A percentile compares a stretch with the other conserved stretches of the same genome.
These are phyloP conservation scores for Lanius collurio DNA, from an alignment of 2,113 vertebrate species.

Conservation along the genomic window DNA sequence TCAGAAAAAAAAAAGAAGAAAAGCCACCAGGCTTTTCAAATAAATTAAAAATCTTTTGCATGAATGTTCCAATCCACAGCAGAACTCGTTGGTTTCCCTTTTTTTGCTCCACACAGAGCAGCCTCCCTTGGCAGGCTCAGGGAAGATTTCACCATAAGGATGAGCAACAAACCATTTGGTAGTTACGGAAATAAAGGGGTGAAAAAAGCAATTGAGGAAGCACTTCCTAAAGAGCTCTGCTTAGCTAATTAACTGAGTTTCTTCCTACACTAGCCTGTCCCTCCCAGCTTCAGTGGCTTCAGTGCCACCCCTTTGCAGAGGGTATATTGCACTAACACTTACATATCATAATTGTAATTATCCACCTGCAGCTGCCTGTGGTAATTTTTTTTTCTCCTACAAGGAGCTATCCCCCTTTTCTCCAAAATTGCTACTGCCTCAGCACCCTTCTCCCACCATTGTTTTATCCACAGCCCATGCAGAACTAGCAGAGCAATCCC, in stretches of 20 bases:
- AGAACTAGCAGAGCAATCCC: background rate
- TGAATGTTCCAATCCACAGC: background rate
- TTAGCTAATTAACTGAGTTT: constrained; percentile 50
- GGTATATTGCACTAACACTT: background rate
- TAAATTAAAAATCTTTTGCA: background rate
- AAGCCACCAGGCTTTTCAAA: background rate
- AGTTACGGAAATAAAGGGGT: constrained; percentile 13
- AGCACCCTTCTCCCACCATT: accelerated
- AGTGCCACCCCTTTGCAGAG: background rate
- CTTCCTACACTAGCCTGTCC: constrained; percentile 12
- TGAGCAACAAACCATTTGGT: background rate
- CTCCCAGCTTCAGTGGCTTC: background rate
- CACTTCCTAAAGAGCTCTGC: constrained; percentile 42
- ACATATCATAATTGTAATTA: background rate
- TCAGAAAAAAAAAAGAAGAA: background rate
- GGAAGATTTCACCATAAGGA: constrained; percentile 14
- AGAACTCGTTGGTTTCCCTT: background rate
- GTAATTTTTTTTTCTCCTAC: background rate
- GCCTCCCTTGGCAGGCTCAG: background rate
- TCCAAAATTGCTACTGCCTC: background rate
- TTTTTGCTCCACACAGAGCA: background rate
- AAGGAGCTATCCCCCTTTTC: background rate
- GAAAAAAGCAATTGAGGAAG: constrained; percentile 1
- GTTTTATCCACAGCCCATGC: background rate
- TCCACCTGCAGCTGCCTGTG: background rate